phyloP scores from a whole-genome alignment of 2,797 vertebrate species.

The Lerista edwardsae region DNA sequence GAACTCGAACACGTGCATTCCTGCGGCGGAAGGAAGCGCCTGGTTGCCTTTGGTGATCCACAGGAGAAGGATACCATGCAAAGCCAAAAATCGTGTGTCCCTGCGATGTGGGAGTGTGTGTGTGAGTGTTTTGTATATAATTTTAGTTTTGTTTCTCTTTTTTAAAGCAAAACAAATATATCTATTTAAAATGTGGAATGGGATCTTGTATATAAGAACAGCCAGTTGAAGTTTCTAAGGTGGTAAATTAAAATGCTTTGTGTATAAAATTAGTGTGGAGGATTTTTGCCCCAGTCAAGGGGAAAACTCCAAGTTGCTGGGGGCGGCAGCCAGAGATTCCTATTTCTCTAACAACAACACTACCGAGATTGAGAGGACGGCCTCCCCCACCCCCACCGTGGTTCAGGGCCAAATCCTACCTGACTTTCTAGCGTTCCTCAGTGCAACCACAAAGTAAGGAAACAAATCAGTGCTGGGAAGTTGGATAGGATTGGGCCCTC shows the following conservation, averaged over 20 bases:
- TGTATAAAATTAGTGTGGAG: constrained; percentile 54
- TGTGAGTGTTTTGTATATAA: constrained; percentile 78
- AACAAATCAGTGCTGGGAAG: no score
- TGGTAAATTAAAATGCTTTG: constrained; percentile 77
- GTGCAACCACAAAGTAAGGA: no score
- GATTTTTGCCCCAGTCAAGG: background rate
- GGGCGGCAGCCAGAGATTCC: no score
- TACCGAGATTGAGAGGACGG: background rate
- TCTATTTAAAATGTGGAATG: constrained; percentile 73
- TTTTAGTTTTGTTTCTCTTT: constrained; percentile 77
- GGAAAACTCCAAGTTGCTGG: background rate
- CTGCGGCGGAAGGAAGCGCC: constrained; percentile 66
- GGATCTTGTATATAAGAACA: constrained; percentile 73
- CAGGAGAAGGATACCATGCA: background rate
- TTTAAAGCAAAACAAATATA: constrained; percentile 80
- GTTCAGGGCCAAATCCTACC: no score
- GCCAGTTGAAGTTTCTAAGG: constrained; percentile 50
- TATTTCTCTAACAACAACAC: no score
- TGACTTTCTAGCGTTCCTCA: background rate
- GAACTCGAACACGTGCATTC: constrained; percentile 75
- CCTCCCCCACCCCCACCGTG: background rate
- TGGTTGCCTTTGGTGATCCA: constrained; percentile 44
- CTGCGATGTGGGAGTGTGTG: constrained; percentile 39
- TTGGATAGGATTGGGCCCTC: no score
- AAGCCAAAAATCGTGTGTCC: background rate